These are phyloP conservation scores for Hoplodrina ambigua DNA, from an alignment of 2,888 invertebrate species.

Conservation along the genomic window DNA sequence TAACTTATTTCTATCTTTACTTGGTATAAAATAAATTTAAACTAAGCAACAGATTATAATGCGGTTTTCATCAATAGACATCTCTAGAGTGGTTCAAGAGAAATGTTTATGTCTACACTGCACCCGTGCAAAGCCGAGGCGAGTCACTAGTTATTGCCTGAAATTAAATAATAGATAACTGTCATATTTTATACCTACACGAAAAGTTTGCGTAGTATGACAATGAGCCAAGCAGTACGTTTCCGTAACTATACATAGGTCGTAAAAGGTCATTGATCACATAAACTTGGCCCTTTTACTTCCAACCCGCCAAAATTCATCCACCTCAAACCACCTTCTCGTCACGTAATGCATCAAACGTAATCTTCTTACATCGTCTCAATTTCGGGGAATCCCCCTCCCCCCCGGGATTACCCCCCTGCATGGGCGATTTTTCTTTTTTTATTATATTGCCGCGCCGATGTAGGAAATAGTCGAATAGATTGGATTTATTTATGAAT, in stretches of 20 bases:
- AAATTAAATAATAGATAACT: no score
- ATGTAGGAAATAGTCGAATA: conserved; percentile 61
- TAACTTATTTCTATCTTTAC: no score
- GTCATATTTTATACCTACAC: no score
- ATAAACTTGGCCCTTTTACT: conserved; percentile 10
- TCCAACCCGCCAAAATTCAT: conserved; percentile 36
- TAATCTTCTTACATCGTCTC: conserved; percentile 88
- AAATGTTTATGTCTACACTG: no score
- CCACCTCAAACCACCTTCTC: conserved; percentile 60
- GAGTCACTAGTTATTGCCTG: no score
- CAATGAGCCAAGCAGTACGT: not conserved
- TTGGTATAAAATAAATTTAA: no score
- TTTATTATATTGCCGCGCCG: conserved; percentile 63
- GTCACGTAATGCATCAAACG: conserved; percentile 86
- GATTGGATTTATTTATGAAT: conserved; percentile 61
- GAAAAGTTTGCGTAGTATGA: not conserved
- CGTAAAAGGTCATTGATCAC: conserved; percentile 18
- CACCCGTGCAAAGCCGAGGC: no score
- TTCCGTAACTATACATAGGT: not conserved
- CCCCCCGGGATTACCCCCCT: conserved; percentile 75
- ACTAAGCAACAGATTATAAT: no score
- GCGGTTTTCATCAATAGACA: no score
- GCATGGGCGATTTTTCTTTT: conserved; percentile 72
- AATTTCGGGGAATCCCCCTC: conserved; percentile 76
- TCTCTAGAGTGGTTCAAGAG: no score